Base-by-base conservation (phyloP, 2,888 invertebrate species). In the Lithosia quadra region DNA sequence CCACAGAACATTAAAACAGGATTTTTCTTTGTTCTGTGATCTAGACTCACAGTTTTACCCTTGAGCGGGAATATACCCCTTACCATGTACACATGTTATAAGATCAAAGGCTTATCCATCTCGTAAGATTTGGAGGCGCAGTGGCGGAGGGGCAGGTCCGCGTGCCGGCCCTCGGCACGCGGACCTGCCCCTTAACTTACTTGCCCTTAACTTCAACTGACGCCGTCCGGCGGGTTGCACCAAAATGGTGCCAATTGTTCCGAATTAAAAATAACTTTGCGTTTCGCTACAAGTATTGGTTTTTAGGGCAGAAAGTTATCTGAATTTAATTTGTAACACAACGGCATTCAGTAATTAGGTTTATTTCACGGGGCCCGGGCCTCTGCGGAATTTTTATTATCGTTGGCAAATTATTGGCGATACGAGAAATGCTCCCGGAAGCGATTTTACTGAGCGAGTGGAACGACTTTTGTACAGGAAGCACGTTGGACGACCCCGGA, bases 141-240 rank as follows among this genome's bases (percentile, higher is more conserved):
- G 28, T 28, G 28, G 5, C 10, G 8, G 5, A 34, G 34, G 34
- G 34, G 34, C 3, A 1, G 9, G 34, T 4, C 10, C 8, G 34
- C 34, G 9, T 34, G 34, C 34, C 3, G 34, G 4, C 8, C 33
- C 4, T 5, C 8, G 10, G 34, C 1, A 8, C 8, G 10, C 10
- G 10, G 34, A 10, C 1, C 9, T 1, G 1, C 10, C 86, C 87
- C 84, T 84, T 76, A 71, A 81, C 86, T 84, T 84, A 79, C 86
- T 81, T 85, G 69, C 83, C 84, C 86, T 86, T 81, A 83, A 80
- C 74, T 67, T 65, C 65, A 68, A 73, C 72, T 65, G 71, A 72
- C 68, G 71, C 67, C 75, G 63, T 65, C 67, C 69, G 59, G 28
- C 13, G 21, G n/a, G 24, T 28, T 34, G 49, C 55, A 63, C 18